Conservation (phyloP, 2,888 invertebrate genomes). For the Drosophila recens region DNA sequence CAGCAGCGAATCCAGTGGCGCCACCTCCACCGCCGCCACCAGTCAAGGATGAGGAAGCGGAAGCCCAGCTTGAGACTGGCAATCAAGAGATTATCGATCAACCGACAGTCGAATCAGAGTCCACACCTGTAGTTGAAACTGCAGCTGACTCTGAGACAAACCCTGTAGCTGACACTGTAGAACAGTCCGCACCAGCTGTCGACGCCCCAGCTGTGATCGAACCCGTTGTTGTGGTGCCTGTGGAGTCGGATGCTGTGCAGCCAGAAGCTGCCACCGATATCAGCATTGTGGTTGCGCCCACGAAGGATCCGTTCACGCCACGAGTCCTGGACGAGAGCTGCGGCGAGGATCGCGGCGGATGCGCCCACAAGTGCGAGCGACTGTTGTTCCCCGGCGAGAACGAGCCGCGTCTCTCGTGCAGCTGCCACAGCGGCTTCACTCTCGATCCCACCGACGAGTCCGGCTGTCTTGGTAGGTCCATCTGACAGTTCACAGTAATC, state of each 20-base stretch:
- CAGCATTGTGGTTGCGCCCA: constrained; percentile 66
- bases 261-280: constrained; percentile 55
- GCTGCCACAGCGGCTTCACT: constrained; percentile 85
- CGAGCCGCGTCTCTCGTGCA: constrained; percentile 82
- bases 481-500: neutral
- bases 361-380: constrained; percentile 86
- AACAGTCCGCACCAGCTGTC: neutral
- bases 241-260: neutral
- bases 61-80: neutral
- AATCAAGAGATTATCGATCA: neutral
- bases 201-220: neutral
- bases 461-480: constrained; percentile 81
- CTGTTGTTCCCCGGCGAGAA: constrained; percentile 83
- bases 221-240: constrained; percentile 1
- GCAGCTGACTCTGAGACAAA: neutral
- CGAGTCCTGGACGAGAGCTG: constrained; percentile 82
- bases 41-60: constrained; percentile 15
- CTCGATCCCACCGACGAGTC: constrained; percentile 85
- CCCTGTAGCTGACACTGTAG: neutral
- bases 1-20: constrained; percentile 29
- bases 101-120: neutral
- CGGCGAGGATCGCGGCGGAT: constrained; percentile 85
- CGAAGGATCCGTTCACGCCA: constrained; percentile 79
- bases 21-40: constrained; percentile 66
- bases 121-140: neutral